Conservation (phyloP, 2,797 vertebrate species). For the Rhabdophis nuchalis region DNA sequence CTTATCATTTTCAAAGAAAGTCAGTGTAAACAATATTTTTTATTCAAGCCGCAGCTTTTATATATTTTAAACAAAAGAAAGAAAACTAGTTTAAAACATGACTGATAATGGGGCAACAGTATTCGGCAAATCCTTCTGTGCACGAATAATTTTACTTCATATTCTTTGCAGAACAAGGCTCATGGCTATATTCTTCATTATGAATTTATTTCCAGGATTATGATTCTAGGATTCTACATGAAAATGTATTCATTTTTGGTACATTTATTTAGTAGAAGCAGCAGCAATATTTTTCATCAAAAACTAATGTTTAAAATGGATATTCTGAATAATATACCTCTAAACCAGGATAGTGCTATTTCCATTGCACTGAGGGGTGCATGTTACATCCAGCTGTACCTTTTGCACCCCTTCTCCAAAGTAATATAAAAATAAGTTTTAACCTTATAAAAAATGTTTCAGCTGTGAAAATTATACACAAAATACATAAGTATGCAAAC, state of each 20-base stretch:
- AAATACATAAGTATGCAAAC: fast-evolving
- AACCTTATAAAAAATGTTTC: conserved; percentile 30
- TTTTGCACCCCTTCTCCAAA: not conserved
- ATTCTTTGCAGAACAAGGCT: not conserved
- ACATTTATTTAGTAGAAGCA: conserved; percentile 70
- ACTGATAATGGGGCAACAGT: conserved; percentile 64
- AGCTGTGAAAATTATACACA: conserved; percentile 19
- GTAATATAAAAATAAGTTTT: conserved; percentile 46
- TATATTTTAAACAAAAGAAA: conserved; percentile 59
- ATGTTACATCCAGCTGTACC: not conserved
- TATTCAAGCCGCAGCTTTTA: conserved; percentile 62
- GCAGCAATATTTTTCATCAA: conserved; percentile 68
- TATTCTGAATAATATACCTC: conserved; percentile 32
- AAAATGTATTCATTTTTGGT: conserved; percentile 69
- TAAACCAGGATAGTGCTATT: not conserved
- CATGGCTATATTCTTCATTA: conserved; percentile 64
- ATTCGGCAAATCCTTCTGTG: conserved; percentile 30
- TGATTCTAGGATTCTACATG: conserved; percentile 45
- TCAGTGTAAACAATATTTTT: conserved; percentile 51
- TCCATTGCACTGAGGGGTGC: not conserved
- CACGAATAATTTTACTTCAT: conserved; percentile 22
- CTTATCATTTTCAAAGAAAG: conserved; percentile 62
- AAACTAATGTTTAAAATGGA: conserved; percentile 49
- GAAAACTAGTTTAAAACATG: conserved; percentile 57
- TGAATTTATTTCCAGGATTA: conserved; percentile 53